A percentile compares a stretch with the other conserved stretches of the same genome.
These are phyloP conservation scores for Heliconius erato DNA, from an alignment of 2,888 invertebrate genomes.

Conservation along the genomic window DNA sequence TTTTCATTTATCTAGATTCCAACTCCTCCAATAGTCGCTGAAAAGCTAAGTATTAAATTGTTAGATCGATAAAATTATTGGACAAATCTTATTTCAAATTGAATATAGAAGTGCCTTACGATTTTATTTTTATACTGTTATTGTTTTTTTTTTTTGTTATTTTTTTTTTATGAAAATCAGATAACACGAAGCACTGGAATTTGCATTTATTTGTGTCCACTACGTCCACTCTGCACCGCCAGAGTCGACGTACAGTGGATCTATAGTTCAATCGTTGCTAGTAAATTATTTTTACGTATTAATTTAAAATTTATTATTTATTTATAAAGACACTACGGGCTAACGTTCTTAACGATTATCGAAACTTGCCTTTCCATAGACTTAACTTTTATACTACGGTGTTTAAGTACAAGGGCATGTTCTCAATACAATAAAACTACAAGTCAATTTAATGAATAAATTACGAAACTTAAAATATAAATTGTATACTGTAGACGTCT, in stretches of 20 bases:
- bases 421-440: slow-evolving; percentile 63
- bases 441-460: slow-evolving; percentile 76
- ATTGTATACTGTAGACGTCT: slow-evolving; percentile 42
- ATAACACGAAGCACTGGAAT: slow-evolving; percentile 71
- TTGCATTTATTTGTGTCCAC: slow-evolving; percentile 79
- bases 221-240: slow-evolving; percentile 63
- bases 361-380: slow-evolving; percentile 35
- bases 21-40: slow-evolving; percentile 54
- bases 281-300: slow-evolving; percentile 56
- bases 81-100: slow-evolving; percentile 76
- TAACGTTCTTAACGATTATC: slow-evolving; percentile 43
- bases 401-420: slow-evolving; percentile 42
- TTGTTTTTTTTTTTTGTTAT: slow-evolving; percentile 63
- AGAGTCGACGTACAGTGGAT: slow-evolving; percentile 64
- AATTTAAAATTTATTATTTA: slow-evolving; percentile 52
- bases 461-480: slow-evolving; percentile 48
- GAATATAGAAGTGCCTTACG: slow-evolving; percentile 85
- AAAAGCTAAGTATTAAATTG: slow-evolving; percentile 63
- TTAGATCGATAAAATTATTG: slow-evolving; percentile 68
- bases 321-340: slow-evolving; percentile 48
- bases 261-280: slow-evolving; percentile 64
- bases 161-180: slow-evolving; percentile 60
- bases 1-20: slow-evolving; percentile 33
- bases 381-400: slow-evolving; percentile 39
- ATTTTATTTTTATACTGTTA: slow-evolving; percentile 80